Percentiles rank a stretch among this genome's conserved stretches.
phyloP scores from a whole-genome alignment of 2,888 invertebrate species.

The Caenorhabditis japonica region DNA sequence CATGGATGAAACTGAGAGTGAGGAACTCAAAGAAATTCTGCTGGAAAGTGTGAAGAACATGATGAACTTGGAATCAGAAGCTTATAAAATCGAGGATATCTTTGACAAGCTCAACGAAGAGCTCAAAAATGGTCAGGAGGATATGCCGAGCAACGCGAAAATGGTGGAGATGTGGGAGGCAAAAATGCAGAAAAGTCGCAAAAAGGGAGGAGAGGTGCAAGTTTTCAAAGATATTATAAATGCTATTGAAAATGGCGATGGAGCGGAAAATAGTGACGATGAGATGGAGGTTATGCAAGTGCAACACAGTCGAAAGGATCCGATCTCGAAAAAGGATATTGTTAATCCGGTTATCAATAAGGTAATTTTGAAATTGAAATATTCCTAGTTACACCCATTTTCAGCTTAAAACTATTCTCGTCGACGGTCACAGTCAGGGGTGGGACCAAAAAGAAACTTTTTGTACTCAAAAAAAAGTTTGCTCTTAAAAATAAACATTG shows the following conservation, averaged over 20 bases:
- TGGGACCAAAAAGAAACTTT: too few species aligned
- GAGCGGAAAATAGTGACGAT: constrained; percentile 10
- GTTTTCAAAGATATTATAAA: constrained; percentile 11
- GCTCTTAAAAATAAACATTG: too few species aligned
- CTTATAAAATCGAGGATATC: not conserved
- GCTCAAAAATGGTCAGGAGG: not conserved
- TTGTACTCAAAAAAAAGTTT: too few species aligned
- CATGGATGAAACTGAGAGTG: not conserved
- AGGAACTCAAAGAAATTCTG: not conserved
- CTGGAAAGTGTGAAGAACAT: constrained; percentile 2
- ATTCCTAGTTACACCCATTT: too few species aligned
- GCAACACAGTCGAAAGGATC: constrained; percentile 57
- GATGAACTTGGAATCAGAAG: constrained; percentile 9
- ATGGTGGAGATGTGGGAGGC: not conserved
- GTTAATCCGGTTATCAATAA: constrained; percentile 57
- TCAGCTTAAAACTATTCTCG: too few species aligned
- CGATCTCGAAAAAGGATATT: constrained; percentile 62
- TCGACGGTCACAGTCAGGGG: too few species aligned
- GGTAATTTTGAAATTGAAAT: constrained; percentile 26
- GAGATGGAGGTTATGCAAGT: constrained; percentile 44
- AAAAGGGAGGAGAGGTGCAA: not conserved
- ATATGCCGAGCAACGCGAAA: not conserved
- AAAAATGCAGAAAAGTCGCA: not conserved
- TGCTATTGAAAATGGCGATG: not conserved
- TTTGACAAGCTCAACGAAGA: not conserved